phyloP scores from a whole-genome alignment of 1,140 invertebrate genomes.

The Papilio polyxenes region DNA sequence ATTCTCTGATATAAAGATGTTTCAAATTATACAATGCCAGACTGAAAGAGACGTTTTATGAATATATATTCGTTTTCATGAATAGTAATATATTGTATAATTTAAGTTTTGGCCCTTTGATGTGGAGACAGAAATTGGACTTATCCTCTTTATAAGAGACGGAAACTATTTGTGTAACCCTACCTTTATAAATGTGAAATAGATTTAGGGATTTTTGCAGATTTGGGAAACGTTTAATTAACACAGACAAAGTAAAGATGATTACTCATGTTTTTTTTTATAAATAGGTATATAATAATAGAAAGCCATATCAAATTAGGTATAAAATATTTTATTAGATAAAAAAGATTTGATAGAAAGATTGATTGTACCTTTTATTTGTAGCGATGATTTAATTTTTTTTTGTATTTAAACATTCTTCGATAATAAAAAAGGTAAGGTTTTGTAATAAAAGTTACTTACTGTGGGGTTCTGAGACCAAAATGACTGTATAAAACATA shows the following conservation, averaged over 20 bases:
- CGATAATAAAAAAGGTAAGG: too few species aligned
- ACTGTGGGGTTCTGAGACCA: too few species aligned
- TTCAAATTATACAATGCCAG: not conserved
- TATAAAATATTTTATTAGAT: too few species aligned
- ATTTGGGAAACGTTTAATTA: not conserved
- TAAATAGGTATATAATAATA: too few species aligned
- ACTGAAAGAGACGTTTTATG: constrained; percentile 23
- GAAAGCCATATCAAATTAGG: too few species aligned
- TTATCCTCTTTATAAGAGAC: not conserved
- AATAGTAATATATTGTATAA: constrained; percentile 33
- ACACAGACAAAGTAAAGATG: not conserved
- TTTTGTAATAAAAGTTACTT: too few species aligned
- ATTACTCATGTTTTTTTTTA: not conserved
- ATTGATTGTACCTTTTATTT: too few species aligned
- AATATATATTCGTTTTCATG: constrained; percentile 33
- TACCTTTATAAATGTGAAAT: not conserved
- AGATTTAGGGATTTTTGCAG: not conserved
- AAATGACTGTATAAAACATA: too few species aligned
- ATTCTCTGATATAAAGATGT: not conserved
- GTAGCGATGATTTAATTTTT: too few species aligned
- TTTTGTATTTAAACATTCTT: too few species aligned
- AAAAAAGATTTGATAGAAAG: too few species aligned
- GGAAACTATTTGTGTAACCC: not conserved
- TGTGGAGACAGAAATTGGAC: constrained; percentile 6
- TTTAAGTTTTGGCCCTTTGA: constrained; percentile 22